These are phyloP conservation scores for Pungitius pungitius DNA, from an alignment of 2,113 vertebrate species.

Conservation along the genomic window DNA sequence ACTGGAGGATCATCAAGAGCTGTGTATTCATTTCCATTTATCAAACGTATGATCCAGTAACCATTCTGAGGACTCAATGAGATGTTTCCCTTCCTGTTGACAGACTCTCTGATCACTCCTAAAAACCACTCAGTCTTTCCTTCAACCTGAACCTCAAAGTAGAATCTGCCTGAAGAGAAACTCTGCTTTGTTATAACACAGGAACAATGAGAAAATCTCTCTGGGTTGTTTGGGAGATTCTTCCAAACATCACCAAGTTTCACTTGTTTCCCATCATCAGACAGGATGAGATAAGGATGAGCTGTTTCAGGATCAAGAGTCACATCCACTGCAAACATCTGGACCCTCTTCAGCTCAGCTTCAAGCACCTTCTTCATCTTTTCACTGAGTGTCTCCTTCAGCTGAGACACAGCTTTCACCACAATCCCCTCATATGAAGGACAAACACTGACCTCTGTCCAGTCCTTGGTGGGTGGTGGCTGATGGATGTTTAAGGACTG, in stretches of 20 bases:
- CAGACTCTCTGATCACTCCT: no score
- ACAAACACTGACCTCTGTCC: background rate
- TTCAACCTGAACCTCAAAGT: conserved; percentile 40
- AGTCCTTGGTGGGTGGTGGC: conserved; percentile 12
- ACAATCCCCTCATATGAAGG: conserved; percentile 19
- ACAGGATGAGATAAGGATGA: accelerated
- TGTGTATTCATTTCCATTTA: background rate
- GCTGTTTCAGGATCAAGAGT: conserved; percentile 13
- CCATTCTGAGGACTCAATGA: accelerated
- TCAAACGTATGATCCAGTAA: background rate
- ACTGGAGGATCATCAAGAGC: accelerated
- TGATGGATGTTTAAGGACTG: background rate
- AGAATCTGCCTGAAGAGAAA: conserved; percentile 33
- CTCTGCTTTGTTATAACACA: conserved; percentile 7
- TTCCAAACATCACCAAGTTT: accelerated
- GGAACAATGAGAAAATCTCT: accelerated
- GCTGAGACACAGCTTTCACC: conserved; percentile 2
- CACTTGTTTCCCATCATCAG: conserved; percentile 8
- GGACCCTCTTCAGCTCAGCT: conserved; percentile 16
- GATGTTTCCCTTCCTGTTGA: no score
- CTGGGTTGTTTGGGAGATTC: background rate
- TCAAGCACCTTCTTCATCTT: background rate
- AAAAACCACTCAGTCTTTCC: no score
- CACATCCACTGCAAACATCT: conserved; percentile 27
- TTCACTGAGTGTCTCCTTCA: conserved; percentile 15